Evolutionary conservation across 2,113 vertebrate genomes (phyloP).

Genomic region (Caracal caracal): DNA sequence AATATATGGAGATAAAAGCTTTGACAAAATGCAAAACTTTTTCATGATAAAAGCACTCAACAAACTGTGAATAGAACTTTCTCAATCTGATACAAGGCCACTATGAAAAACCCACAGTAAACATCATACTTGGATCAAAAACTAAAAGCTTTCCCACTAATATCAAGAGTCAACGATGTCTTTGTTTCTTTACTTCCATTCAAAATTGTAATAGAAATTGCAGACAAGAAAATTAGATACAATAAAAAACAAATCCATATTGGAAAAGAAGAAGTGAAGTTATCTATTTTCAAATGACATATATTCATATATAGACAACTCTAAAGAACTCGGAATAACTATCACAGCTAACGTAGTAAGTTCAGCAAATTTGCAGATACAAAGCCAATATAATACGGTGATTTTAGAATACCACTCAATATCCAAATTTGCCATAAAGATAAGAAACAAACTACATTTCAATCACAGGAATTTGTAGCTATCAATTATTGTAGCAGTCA

Average conservation of each 20-base stretch:
- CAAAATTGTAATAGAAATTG: background rate
- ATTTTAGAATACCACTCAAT: slow-evolving; percentile 33
- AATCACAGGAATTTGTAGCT: background rate
- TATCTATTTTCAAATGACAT: background rate
- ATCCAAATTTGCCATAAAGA: slow-evolving; percentile 70
- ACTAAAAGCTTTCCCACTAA: background rate
- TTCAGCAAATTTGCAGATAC: background rate
- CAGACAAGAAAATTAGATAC: background rate
- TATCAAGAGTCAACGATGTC: background rate
- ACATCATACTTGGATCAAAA: background rate
- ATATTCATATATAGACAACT: background rate
- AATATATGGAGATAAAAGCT: background rate
- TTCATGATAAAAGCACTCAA: background rate
- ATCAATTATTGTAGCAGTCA: too few species aligned
- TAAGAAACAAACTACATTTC: slow-evolving; percentile 58
- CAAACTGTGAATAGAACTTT: background rate
- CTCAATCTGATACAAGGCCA: background rate
- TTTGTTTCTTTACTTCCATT: background rate
- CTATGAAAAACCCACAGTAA: background rate
- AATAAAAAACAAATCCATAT: background rate
- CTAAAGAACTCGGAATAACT: background rate
- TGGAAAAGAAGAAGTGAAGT: background rate
- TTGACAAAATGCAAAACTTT: background rate
- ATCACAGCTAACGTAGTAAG: background rate
- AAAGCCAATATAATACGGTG: background rate